Base-by-base conservation (phyloP, 2,888 invertebrate species). In the Hypena proboscidalis region DNA sequence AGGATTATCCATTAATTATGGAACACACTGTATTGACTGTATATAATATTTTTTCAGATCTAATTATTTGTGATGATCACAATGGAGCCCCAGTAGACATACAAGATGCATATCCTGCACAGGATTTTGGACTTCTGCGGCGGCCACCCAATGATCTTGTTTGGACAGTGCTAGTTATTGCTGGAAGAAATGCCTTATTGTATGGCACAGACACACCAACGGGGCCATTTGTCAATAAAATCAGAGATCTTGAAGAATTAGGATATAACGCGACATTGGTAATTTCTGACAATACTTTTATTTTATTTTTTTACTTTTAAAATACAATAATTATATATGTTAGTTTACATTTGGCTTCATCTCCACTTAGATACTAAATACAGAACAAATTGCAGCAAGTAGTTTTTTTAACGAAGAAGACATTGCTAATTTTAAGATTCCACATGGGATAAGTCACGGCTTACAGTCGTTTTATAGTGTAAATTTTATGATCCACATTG, bases 181-280 rank as follows among this genome's bases (percentile, higher is more conserved):
- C 92, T 10, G 93, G 94, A 10, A 92, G 93, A 85, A 95, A 95
- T 82, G 90, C 90, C 54, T 88, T 92, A 9, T 87, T 94, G 14
- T 76, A 92, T 34, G 85, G 90, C 14, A 87, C 88, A 9, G 69
- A 84, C 19, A 72, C 66, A 14, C 87, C 92, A 4, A 90, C 93
- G 23, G 96, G 96, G 6, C 83, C 88, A 10, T 85, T 92, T 46
- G 65, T 79, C n/a, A 83, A 92, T 69, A 95, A 95, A 83, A 50
- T 94, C 7, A 87, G 92, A 42, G 95, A 95, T 64, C 82, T 96
- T 9, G 70, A 83, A 57, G 73, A 87, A 34, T 73, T 96, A 40
- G 94, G 94, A 20, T 94, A 92, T 69, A 83, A 82, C 67, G 86
- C 93, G 5, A 77, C 89, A 42, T 63, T 93, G 83, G 94, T 94